Base-by-base conservation (phyloP, 2,797 vertebrate genomes). In the Austrolebias charrua region DNA sequence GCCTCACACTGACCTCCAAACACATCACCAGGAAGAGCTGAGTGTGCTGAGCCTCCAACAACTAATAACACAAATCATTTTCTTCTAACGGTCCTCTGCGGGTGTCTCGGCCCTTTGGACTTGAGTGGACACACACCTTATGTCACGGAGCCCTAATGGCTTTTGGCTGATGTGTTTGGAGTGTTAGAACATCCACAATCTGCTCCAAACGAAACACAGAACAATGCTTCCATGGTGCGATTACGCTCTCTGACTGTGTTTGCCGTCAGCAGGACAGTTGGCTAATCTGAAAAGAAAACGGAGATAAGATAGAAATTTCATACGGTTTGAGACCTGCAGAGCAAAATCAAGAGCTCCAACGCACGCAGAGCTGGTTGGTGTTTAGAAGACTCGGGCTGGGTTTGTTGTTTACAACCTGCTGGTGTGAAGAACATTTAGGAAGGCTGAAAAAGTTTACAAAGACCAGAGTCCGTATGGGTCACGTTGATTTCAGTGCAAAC, bases 141-240 rank as follows among this genome's bases (percentile, higher is more conserved):
- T 69, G 69, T 75, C 55, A 59, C 55, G 12, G 4, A 71, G 51
- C 5, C 1, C 66, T 66, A 47, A 74, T 74, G 70, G 16, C 28
- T 81, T 72, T 80, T 83, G 82, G 82, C 80, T 13, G 0, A 40
- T 47, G 52, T 8, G 1, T 44, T 78, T 51, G 16, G 35, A 55
- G 68, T 53, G 62, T 55, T 77, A 80, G 78, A 76, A 47, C 24
- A 11, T 53, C 0, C 49, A 53, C 62, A 52, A 24, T 53, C 54
- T 49, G 66, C 63, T 81, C 85, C 82, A 81, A 86, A 60, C 55
- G 76, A 79, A 86, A 86, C 80, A 82, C 9, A 57, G 66, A 84
- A 81, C 76, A 76, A 81, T 77, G 54, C 68, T 45, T 57, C 70
- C 73, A 62, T 78, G 76, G 38, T 60, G 65, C 63, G 44, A 77